Evolutionary conservation across 2,797 vertebrate species (phyloP).

Genomic region (Euthynnus affinis): DNA sequence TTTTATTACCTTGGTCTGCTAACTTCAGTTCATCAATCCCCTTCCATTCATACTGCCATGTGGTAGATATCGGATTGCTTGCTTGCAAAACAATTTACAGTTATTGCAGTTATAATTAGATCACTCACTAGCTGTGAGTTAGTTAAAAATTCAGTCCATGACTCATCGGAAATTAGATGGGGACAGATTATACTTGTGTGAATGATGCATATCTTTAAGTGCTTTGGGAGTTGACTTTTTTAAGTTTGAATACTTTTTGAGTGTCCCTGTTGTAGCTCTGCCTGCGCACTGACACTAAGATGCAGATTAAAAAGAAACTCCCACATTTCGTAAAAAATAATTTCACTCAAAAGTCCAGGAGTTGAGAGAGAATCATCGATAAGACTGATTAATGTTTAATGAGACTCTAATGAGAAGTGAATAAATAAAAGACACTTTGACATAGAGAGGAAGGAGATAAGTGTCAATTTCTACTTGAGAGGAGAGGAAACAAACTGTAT

Average conservation of each 20-base stretch:
- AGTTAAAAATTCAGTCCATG: neutral
- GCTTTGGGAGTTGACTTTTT: too few species aligned
- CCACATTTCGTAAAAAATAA: too few species aligned
- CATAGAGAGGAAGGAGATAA: neutral
- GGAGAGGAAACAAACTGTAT: too few species aligned
- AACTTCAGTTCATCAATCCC: neutral
- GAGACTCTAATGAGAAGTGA: neutral
- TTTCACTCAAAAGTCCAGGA: neutral
- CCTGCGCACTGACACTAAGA: too few species aligned
- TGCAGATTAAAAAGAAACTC: too few species aligned
- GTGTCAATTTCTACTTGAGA: constrained; percentile 12
- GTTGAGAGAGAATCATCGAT: neutral
- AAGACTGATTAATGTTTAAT: constrained; percentile 9
- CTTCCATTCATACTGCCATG: neutral
- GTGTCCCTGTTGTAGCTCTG: neutral
- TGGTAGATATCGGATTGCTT: too few species aligned
- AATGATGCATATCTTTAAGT: neutral
- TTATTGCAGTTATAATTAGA: neutral
- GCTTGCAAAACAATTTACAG: too few species aligned
- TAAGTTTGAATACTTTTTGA: too few species aligned
- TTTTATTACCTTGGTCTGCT: neutral
- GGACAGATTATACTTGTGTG: neutral
- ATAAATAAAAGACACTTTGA: neutral
- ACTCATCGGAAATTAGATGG: neutral
- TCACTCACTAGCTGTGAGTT: too few species aligned